Percentiles rank a stretch among this genome's conserved stretches.
Conservation (phyloP, 2,113 vertebrate species). For the Hemibagrus wyckioides region DNA sequence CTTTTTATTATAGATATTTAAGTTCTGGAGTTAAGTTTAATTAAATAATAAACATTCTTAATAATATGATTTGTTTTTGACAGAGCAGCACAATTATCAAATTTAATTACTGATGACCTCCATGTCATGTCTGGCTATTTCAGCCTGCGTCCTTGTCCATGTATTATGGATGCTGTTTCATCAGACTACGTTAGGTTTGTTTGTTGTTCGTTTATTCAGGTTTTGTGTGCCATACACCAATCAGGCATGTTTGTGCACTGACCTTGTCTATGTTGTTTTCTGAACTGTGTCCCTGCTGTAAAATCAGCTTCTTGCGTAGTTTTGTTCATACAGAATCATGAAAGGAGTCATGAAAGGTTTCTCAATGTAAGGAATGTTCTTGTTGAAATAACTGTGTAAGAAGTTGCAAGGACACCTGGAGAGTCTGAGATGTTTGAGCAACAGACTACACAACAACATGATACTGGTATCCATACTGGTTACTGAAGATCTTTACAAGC, state of each 20-base stretch:
- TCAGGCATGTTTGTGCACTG: background rate
- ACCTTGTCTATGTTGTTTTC: constrained; percentile 18
- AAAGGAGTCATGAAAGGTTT: background rate
- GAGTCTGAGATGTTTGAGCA: background rate
- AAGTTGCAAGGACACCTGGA: background rate
- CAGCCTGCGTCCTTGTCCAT: background rate
- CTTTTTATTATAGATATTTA: too few relatives aligned
- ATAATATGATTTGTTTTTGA: background rate
- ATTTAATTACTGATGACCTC: background rate
- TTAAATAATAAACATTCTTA: too few relatives aligned
- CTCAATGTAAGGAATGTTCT: background rate
- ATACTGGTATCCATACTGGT: background rate
- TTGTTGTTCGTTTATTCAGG: background rate
- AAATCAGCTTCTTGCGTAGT: background rate
- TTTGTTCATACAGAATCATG: background rate
- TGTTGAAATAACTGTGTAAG: background rate
- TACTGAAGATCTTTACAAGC: background rate
- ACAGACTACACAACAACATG: background rate
- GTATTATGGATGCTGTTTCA: background rate
- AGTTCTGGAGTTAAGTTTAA: too few relatives aligned
- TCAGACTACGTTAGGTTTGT: background rate
- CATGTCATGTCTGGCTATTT: background rate
- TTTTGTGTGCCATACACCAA: background rate
- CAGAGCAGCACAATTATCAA: background rate
- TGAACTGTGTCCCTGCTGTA: background rate